phyloP scores from a whole-genome alignment of 2,113 vertebrate species.

The Oreochromis spilurus region DNA sequence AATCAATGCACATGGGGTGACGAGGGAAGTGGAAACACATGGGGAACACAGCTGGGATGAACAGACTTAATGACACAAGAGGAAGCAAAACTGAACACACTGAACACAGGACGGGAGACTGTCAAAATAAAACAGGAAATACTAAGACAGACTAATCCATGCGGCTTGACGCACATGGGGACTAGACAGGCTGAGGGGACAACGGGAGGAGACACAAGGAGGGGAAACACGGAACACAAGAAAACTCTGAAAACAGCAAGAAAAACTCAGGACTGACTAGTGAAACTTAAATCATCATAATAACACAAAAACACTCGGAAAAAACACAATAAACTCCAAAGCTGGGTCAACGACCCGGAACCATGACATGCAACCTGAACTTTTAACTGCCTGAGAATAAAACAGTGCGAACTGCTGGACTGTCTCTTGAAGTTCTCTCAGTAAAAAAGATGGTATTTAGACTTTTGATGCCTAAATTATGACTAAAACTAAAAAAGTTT shows the following conservation, averaged over 20 bases:
- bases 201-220: background rate
- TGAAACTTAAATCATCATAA: background rate
- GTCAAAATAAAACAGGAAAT: background rate
- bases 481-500: background rate
- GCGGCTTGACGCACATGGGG: background rate
- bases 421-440: background rate
- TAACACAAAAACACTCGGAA: background rate
- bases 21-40: background rate
- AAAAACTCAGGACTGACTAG: background rate
- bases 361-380: background rate
- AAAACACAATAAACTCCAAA: background rate
- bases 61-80: background rate
- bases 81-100: background rate
- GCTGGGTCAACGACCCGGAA: background rate
- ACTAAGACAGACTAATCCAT: background rate
- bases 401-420: background rate
- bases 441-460: background rate
- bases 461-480: background rate
- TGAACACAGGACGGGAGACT: background rate
- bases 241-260: background rate
- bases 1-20: background rate
- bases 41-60: background rate
- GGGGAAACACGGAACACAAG: background rate
- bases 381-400: background rate
- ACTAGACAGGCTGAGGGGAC: background rate